Conservation (phyloP, 64 coral and sea anemone species). For the Montipora sp. region DNA sequence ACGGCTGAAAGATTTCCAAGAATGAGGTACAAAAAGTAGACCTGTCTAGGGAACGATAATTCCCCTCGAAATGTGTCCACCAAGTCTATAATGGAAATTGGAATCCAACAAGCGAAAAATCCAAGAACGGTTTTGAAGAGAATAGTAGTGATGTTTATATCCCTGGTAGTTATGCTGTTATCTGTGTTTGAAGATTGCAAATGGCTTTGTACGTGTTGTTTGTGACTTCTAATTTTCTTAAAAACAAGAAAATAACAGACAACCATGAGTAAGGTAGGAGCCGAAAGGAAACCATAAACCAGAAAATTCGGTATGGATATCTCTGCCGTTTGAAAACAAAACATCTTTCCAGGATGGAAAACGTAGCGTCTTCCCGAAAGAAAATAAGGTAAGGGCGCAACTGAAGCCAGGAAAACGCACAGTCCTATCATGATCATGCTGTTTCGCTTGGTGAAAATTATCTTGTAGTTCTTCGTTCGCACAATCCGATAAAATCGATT, state of each 20-base stretch:
- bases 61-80: constrained; percentile 35
- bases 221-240: constrained; percentile 57
- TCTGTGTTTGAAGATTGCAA: background rate
- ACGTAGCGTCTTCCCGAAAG: constrained; percentile 52
- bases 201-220: constrained; percentile 7
- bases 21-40: constrained; percentile 27
- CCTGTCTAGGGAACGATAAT: constrained; percentile 18
- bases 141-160: constrained; percentile 27
- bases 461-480: background rate
- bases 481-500: constrained; percentile 68
- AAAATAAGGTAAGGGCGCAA: constrained; percentile 37
- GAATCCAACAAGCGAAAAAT: constrained; percentile 44
- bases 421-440: constrained; percentile 17
- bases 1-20: constrained; percentile 22
- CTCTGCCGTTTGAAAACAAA: constrained; percentile 78
- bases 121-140: constrained; percentile 12
- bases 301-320: constrained; percentile 47
- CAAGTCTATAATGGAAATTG: constrained; percentile 35
- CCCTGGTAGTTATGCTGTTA: background rate
- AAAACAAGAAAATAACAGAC: constrained; percentile 70
- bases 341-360: constrained; percentile 83
- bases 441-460: constrained; percentile 7
- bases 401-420: background rate
- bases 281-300: constrained; percentile 58
- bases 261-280: background rate